Percentiles rank a stretch among this genome's conserved stretches.
These are phyloP conservation scores for Myotis vivesi DNA, from an alignment of 2,797 vertebrate genomes.

Conservation along the genomic window DNA sequence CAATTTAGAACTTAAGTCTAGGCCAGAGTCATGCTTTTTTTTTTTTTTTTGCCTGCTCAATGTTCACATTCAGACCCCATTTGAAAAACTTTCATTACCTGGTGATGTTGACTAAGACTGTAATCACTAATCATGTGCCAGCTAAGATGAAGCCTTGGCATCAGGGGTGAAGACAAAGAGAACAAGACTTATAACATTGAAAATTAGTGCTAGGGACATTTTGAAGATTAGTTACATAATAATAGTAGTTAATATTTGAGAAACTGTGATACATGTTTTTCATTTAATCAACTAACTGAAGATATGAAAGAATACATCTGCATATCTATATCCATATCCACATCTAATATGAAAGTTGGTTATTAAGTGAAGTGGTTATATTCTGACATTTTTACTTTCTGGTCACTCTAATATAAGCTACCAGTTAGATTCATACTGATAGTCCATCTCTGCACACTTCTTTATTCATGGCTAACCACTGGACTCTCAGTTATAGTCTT, in stretches of 20 bases:
- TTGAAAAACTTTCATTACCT: not conserved
- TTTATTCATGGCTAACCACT: not conserved
- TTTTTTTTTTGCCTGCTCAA: not conserved
- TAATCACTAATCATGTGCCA: not conserved
- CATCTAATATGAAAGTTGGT: not conserved
- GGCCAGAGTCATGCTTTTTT: not conserved
- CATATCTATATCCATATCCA: not conserved
- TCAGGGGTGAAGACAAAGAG: not conserved
- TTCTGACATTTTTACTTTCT: not conserved
- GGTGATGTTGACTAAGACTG: not conserved
- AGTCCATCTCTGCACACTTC: not conserved
- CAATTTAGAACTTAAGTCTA: not conserved
- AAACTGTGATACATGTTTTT: not conserved
- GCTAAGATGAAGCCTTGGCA: not conserved
- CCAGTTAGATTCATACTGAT: not conserved
- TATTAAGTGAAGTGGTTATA: not conserved
- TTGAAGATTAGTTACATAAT: not conserved
- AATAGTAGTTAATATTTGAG: not conserved
- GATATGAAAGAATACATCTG: not conserved
- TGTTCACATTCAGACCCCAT: not conserved
- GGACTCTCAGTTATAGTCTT: not conserved
- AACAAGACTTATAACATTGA: not conserved
- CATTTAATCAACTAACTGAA: not conserved
- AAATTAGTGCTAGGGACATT: not conserved
- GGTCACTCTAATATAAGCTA: not conserved